Base-by-base conservation (phyloP, 1,140 invertebrate genomes). In the Coboldia fuscipes region DNA sequence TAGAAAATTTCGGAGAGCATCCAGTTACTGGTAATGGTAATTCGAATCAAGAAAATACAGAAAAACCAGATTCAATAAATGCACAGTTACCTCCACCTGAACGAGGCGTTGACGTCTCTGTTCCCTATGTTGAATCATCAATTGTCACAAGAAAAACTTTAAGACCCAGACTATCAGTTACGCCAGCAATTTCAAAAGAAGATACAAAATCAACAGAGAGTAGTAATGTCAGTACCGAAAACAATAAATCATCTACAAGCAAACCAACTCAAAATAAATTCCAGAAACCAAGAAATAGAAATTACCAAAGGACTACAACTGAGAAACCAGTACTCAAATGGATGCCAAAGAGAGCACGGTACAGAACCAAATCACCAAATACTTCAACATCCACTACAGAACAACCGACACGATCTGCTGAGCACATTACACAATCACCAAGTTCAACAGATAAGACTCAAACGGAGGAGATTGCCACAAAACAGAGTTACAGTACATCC, bases 401-500 rank as follows among this genome's bases (percentile, higher is more conserved):
- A 2, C 28, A 38, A 16, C 12, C 38, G 22, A 16, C 34, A 8
- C 36, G 38, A 30, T 54, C 43, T 12, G 41, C 46, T 41, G 36
- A 40, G 32, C 39, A 39, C 13, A 24, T 47, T n/a, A 45, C 33
- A 8, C 39, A 46, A 24, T 40, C 52, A 27, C 31, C 42, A 26
- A 31, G 38, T 21, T 30, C 45, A 8, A 24, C 26, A 19, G 32
- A 42, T 14, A 55, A 50, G 38, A 54, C 47, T 30, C 56, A 56
- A 40, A 52, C 43, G 3, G 57, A 55, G 43, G 34, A 37, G n/a
- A 34, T 43, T 22, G 35, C 40, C 8, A 57, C 57, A 12, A 50
- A 47, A 37, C 50, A 55, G 42, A 56, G 51, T 39, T 50, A 42
- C 26, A 45, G 42, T 16, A 58, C 56, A 14, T 57, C 52, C 0